Evolutionary conservation across 2,797 vertebrate genomes (phyloP).

Genomic region (Tympanoctomys barrerae): DNA sequence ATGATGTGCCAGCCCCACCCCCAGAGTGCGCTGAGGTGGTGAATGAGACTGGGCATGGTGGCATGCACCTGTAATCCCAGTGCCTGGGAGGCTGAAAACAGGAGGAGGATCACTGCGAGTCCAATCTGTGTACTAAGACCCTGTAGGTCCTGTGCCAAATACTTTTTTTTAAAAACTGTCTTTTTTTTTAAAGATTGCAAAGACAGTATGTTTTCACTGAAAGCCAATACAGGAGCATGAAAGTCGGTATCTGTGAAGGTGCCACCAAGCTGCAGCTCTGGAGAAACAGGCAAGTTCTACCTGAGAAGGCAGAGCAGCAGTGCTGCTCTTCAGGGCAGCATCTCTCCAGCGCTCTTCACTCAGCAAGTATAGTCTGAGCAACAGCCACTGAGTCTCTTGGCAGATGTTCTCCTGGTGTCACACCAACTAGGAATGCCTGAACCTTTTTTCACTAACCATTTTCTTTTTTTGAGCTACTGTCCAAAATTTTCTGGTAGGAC

Average conservation of each 20-base stretch:
- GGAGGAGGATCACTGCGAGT: too few species aligned
- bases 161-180: neutral
- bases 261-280: neutral
- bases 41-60: too few species aligned
- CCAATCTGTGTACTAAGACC: too few species aligned
- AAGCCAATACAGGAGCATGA: neutral
- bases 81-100: too few species aligned
- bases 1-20: too few species aligned
- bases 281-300: constrained; percentile 40
- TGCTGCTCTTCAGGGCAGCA: constrained; percentile 94
- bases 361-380: constrained; percentile 93
- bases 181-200: neutral
- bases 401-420: constrained; percentile 96
- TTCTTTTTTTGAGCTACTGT: constrained; percentile 94
- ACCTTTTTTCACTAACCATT: constrained; percentile 93
- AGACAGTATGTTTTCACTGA: constrained; percentile 61
- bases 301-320: constrained; percentile 84
- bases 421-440: constrained; percentile 97
- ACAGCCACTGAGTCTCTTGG: constrained; percentile 95
- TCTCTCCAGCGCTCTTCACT: constrained; percentile 87
- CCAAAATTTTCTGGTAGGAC: constrained; percentile 95
- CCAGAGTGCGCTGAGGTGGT: too few species aligned
- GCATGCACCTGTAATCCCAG: too few species aligned
- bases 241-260: neutral
- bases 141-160: too few species aligned